Evolutionary conservation across 2,888 invertebrate species (phyloP), one percentile per base, ranked within the genome.

Genomic region (Microplitis deprimator): DNA sequence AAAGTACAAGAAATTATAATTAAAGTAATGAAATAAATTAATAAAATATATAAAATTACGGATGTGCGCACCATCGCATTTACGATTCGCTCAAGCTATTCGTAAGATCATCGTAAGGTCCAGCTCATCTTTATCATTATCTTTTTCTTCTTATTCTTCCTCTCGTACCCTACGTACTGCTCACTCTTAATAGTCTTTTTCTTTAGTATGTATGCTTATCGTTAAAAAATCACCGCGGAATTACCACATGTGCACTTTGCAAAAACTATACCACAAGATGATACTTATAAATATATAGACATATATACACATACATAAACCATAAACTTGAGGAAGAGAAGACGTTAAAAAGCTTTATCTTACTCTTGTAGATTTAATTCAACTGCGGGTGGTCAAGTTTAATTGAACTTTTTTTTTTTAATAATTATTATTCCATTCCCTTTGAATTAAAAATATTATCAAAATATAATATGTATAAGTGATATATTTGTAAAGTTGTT

Each of bases 61-160:
- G 88, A 88, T 88, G 86, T 86, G 85, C 86, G 88, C 86, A 83
- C 87, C 88, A 88, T 88, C 87, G 88, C 87, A 87, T 85, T 86
- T 80, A 83, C 87, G 88, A 87, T 88, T 86, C 85, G 87, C 85
- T 88, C 85, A 87, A 88, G 84, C 87, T 85, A 84, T 80, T 80
- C 81, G 80, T 83, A 83, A 83, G 83, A 84, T 83, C 73, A 73
- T 73, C 72, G 61, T 13, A 68, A 40, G 68, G 67, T 73, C 40
- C 10, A 40, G 74, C 68, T 40, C 64, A 73, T 20, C 74, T 40
- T 29, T 7, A 29, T 41, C 74, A 68, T 17, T 73, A 65, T 80
- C 59, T 29, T 72, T 70, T 69, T 78, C 71, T 80, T 70, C 77
- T 80, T 77, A 72, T 79, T 80, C 76, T 77, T 77, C 39, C 73